A percentile compares a stretch with the other conserved stretches of the same genome.
Conservation (phyloP, 2,797 vertebrate genomes). For the Philypnodon macrostomus region DNA sequence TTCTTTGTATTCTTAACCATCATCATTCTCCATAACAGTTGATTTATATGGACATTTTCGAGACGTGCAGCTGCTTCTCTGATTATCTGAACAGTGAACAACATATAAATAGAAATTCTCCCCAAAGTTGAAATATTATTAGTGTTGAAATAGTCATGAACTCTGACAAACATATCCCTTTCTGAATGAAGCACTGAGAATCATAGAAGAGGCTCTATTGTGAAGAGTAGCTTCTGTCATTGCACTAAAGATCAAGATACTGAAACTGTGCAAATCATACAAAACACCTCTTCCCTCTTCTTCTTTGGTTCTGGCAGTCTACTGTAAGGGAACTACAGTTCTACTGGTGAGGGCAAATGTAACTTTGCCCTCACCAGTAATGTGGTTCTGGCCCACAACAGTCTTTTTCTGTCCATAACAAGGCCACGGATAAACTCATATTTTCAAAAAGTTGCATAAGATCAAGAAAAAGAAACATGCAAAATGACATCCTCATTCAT, state of each 20-base stretch:
- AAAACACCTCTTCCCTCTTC: conserved; percentile 51
- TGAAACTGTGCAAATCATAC: conserved; percentile 71
- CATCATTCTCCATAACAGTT: too few species aligned
- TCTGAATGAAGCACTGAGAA: conserved; percentile 39
- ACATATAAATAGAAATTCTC: conserved; percentile 39
- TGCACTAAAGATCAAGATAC: conserved; percentile 51
- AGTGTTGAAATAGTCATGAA: conserved; percentile 54
- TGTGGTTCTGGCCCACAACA: conserved; percentile 36
- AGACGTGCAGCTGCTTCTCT: conserved; percentile 9
- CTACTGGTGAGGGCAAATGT: conserved; percentile 40
- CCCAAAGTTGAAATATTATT: conserved; percentile 34
- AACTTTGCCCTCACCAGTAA: conserved; percentile 22
- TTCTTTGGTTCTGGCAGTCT: conserved; percentile 68
- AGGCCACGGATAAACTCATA: conserved; percentile 54
- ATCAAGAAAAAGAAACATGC: conserved; percentile 48
- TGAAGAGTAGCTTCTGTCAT: conserved; percentile 55
- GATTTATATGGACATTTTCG: neutral
- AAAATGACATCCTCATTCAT: conserved; percentile 34
- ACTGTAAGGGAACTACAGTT: conserved; percentile 27
- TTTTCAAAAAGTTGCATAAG: conserved; percentile 54
- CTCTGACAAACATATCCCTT: conserved; percentile 58
- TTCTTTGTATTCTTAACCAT: neutral
- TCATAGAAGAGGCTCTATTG: conserved; percentile 33
- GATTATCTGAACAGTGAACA: neutral
- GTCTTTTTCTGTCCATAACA: conserved; percentile 34